Evolutionary conservation across 2,797 vertebrate species (phyloP).

Genomic region (Pagetopsis macropterus): DNA sequence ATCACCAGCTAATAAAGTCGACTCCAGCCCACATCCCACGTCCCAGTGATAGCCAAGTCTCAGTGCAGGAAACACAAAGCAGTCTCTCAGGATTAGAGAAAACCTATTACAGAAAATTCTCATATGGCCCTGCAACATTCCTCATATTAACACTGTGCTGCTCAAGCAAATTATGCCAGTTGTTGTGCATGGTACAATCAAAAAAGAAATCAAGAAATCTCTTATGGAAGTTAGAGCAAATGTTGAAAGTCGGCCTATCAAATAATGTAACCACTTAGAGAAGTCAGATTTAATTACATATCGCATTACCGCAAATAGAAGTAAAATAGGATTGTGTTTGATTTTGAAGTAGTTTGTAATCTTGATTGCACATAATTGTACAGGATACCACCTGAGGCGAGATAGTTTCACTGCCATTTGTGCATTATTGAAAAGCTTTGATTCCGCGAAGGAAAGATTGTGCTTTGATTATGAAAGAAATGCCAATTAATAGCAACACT

Average conservation of each 20-base stretch:
- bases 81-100: slow-evolving; percentile 73
- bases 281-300: slow-evolving; percentile 75
- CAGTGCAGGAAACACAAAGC: slow-evolving; percentile 76
- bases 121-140: slow-evolving; percentile 67
- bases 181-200: slow-evolving; percentile 67
- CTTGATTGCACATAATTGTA: slow-evolving; percentile 81
- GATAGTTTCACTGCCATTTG: slow-evolving; percentile 58
- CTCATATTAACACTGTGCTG: slow-evolving; percentile 69
- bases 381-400: slow-evolving; percentile 76
- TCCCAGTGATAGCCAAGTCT: slow-evolving; percentile 74
- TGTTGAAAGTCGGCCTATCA: slow-evolving; percentile 65
- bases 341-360: slow-evolving; percentile 76
- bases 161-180: slow-evolving; percentile 70
- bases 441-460: slow-evolving; percentile 66
- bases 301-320: slow-evolving; percentile 61
- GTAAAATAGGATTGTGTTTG: slow-evolving; percentile 66
- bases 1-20: slow-evolving; percentile 81
- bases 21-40: slow-evolving; percentile 75
- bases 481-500: slow-evolving; percentile 57
- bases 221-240: slow-evolving; percentile 59
- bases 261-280: slow-evolving; percentile 60
- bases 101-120: slow-evolving; percentile 78
- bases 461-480: slow-evolving; percentile 70
- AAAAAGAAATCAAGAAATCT: slow-evolving; percentile 67
- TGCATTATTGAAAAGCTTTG: slow-evolving; percentile 74